Evolutionary conservation across 2,797 vertebrate genomes (phyloP), one percentile per base, ranked within the genome.

Genomic region (Euthynnus affinis): DNA sequence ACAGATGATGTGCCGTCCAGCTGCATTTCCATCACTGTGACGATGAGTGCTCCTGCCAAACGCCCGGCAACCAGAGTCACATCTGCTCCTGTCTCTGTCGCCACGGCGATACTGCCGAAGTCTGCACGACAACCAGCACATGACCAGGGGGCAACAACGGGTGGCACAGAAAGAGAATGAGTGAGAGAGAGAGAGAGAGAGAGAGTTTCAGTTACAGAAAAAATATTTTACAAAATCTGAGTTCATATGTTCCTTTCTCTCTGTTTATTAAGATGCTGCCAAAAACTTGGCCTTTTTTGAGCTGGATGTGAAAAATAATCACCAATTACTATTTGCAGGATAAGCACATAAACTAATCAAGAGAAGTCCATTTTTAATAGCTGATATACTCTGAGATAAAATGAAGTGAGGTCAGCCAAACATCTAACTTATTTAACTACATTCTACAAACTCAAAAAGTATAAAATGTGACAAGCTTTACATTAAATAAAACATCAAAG

Each of bases 1-100:
- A 94, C 98, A 99, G 98, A 97, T 99, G 98, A 98, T 96, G 97
- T 95, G 96, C 97, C 97, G 97, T 99, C 98, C 94, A 91, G 96
- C 95, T 95, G 89, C 93, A 97, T 99, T 95, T 96, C 91, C 92
- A 93, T 97, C 97, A 96, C 95, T 89, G 93, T 98, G 98, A 99
- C 93, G 96, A 96, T 98, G 96, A 99, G 95, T 93, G 91, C 95
- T 98, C 96, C 96, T 99, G 98, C 98, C 97, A 98, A 98, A 97
- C 95, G 97, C 97, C 97, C 95, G 96, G 96, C 91, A 96, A 97
- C 97, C 96, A 96, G 95, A 97, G 97, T 98, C 98, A 97, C 97
- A 98, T 98, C 98, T 99, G 97, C 95, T 97, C 94, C 95, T 96
- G 97, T 97, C 94, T 94, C 85, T 88, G 88, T 90, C 94, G 93